These are phyloP conservation scores for Xenotilapia leptura DNA, from an alignment of 2,113 vertebrate genomes.

Conservation along the genomic window DNA sequence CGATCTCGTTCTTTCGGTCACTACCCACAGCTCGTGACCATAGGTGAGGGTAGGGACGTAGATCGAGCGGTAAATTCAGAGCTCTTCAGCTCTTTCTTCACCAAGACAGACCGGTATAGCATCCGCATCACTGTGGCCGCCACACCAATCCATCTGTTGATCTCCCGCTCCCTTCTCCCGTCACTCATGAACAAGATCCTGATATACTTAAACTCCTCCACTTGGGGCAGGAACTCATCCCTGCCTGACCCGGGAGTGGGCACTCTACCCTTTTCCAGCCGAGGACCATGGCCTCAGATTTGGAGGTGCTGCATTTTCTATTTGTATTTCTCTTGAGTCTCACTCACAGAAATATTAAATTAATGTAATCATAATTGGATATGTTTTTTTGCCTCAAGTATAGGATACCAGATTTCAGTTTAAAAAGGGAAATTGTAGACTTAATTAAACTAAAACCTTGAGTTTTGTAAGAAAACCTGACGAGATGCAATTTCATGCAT, in stretches of 20 bases:
- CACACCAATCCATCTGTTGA: neutral
- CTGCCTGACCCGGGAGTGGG: neutral
- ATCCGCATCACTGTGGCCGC: neutral
- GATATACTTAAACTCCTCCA: neutral
- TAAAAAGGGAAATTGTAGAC: neutral
- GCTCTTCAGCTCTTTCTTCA: neutral
- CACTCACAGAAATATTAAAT: neutral
- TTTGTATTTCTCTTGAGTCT: neutral
- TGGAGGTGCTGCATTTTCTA: neutral
- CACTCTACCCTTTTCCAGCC: neutral
- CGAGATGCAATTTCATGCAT: neutral
- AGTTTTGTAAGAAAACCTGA: neutral
- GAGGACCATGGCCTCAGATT: neutral
- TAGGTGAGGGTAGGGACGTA: neutral
- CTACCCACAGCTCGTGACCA: neutral
- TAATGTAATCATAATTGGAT: neutral
- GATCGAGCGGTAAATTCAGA: neutral
- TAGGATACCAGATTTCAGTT: neutral
- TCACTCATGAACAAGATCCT: neutral
- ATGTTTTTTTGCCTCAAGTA: neutral
- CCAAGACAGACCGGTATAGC: neutral
- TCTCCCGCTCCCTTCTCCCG: neutral
- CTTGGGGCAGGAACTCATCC: neutral
- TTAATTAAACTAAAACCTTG: neutral
- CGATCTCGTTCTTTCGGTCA: neutral